Evolutionary conservation across 2,797 vertebrate genomes (phyloP).

Genomic region (Thaleichthys pacificus): DNA sequence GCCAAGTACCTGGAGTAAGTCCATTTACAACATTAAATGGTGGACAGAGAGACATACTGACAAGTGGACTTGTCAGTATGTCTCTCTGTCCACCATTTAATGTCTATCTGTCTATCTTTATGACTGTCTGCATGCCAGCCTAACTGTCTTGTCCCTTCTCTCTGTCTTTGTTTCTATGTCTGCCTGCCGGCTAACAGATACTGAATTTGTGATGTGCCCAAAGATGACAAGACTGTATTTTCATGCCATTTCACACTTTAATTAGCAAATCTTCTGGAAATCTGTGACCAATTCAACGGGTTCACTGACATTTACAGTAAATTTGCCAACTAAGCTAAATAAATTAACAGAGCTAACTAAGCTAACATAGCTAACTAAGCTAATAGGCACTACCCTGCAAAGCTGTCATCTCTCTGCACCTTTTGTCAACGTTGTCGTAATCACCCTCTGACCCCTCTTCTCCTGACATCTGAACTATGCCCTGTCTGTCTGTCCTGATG

Average conservation of each 20-base stretch:
- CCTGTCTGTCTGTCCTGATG: constrained; percentile 55
- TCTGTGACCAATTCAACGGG: not conserved
- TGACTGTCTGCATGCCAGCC: constrained; percentile 20
- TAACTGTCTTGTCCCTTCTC: constrained; percentile 5
- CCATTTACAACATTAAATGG: constrained; percentile 47
- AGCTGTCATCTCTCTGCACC: constrained; percentile 7
- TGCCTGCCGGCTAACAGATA: constrained; percentile 17
- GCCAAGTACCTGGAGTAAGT: constrained; percentile 98
- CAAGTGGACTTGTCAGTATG: constrained; percentile 3
- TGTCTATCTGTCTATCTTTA: constrained; percentile 11
- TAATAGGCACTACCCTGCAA: not conserved
- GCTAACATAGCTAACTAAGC: not conserved
- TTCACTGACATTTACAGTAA: not conserved
- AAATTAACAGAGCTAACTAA: not conserved
- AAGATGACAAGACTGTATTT: not conserved
- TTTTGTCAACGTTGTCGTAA: constrained; percentile 35
- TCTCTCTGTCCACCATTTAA: constrained; percentile 21
- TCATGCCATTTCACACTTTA: not conserved
- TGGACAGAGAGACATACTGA: too few relatives aligned
- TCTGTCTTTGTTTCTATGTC: not conserved
- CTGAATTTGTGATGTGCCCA: not conserved
- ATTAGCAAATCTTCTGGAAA: not conserved
- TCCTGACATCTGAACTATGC: constrained; percentile 45
- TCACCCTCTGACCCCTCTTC: constrained; percentile 32
- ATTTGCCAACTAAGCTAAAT: not conserved